A percentile compares a stretch with the other conserved stretches of the same genome.
These are phyloP conservation scores for Orycteropus afer DNA, from an alignment of 2,113 vertebrate genomes.

Conservation along the genomic window DNA sequence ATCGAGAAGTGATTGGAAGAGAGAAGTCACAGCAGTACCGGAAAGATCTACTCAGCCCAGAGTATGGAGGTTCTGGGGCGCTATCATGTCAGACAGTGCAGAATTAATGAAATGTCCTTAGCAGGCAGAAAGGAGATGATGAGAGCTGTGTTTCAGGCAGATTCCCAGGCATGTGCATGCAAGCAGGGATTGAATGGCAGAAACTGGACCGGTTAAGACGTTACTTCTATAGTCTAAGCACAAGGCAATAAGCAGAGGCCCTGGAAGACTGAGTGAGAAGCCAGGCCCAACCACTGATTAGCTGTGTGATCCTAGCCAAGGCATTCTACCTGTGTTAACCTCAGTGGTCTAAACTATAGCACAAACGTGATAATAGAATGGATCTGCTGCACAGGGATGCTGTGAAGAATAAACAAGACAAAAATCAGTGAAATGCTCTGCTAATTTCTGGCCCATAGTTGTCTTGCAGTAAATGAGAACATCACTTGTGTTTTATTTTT, in stretches of 20 bases:
- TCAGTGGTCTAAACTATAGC: not conserved
- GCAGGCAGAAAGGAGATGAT: not conserved
- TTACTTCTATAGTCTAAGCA: not conserved
- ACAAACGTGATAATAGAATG: slow-evolving; percentile 2
- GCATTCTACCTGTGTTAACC: not conserved
- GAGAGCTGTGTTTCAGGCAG: not conserved
- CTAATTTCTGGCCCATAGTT: not conserved
- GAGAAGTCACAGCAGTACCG: not conserved
- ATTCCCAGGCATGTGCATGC: not conserved
- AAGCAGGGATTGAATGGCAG: not conserved
- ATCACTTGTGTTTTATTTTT: not conserved
- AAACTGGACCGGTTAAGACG: not conserved
- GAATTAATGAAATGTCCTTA: not conserved
- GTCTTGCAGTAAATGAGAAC: not conserved
- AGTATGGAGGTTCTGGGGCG: not conserved
- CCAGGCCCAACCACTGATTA: not conserved
- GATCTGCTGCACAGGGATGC: not conserved
- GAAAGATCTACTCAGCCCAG: not conserved
- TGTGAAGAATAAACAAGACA: not conserved
- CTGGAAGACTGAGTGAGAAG: not conserved
- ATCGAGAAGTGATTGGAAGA: not conserved
- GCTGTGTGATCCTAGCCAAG: not conserved
- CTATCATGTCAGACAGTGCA: not conserved
- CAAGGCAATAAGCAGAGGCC: not conserved
- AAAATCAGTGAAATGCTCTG: not conserved